Base-by-base conservation (phyloP, 1,140 invertebrate species). In the Cyrtorhinus lividipennis region DNA sequence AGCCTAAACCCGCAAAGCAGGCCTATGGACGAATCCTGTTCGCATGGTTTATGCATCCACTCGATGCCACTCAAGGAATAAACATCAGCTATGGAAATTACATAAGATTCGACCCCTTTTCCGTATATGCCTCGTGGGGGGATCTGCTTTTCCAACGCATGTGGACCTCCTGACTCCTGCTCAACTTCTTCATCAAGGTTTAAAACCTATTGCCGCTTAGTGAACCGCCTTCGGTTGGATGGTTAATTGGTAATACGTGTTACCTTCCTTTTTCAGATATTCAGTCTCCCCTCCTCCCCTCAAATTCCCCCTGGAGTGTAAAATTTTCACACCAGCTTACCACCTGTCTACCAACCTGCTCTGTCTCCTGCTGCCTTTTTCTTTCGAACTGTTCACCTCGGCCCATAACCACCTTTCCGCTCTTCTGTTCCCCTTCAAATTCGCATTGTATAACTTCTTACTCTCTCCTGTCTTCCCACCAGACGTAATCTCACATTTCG, bases 51-150 rank as follows among this genome's bases (percentile, higher is more conserved):
- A 5, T 10, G 20, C 15, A 18, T 10, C 5, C 15, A 10, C 15
- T 15, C 30, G 15, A 56, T 23, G 48, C 48, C 48, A 56, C 48
- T 56, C 48, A 56, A 56, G 48, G 48, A 56, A 56, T 56, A 56
- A 56, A 38, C 48, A 56, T 56, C 48, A 18, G 48, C 48, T 56
- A 56, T 56, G 48, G 48, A 56, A 56, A 56, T 56, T 56, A 56
- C 48, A 56, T 56, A 56, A 56, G 48, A 56, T 56, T 18, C 15
- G n/a, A n/a, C n/a, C n/a, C n/a, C n/a, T n/a, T n/a, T n/a, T n/a
- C n/a, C n/a, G n/a, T n/a, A n/a, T n/a, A n/a, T n/a, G n/a, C n/a
- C n/a, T n/a, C n/a, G n/a, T n/a, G n/a, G n/a, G n/a, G n/a, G n/a
- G n/a, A n/a, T n/a, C n/a, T n/a, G n/a, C n/a, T n/a, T n/a, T n/a